Evolutionary conservation across 2,797 vertebrate genomes (phyloP).

Genomic region (Dallia pectoralis): DNA sequence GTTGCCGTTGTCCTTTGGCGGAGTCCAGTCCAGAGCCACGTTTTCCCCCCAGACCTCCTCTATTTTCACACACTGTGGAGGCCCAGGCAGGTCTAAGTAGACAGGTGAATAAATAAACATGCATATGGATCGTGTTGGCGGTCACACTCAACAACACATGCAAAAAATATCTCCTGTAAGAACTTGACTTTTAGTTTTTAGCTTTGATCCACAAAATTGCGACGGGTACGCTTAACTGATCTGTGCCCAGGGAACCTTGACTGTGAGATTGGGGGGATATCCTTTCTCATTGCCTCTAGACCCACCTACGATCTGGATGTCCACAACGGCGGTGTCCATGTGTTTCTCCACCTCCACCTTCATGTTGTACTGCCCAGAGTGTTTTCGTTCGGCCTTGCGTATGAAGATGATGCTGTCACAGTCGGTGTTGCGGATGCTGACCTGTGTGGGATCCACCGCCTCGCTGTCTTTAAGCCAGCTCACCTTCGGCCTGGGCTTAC

Average conservation of each 20-base stretch:
- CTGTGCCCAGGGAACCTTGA: background rate
- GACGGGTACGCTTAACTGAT: background rate
- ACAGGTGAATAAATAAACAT: background rate
- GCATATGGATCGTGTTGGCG: background rate
- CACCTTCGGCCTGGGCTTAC: conserved; percentile 92
- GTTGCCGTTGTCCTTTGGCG: conserved; percentile 92
- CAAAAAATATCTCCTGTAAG: background rate
- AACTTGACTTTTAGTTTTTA: background rate
- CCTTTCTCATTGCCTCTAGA: conserved; percentile 11
- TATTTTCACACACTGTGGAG: conserved; percentile 86
- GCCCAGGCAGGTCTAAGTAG: conserved; percentile 86
- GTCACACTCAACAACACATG: too few species aligned
- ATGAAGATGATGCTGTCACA: conserved; percentile 97
- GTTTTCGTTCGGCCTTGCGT: conserved; percentile 89
- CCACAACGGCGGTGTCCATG: conserved; percentile 82
- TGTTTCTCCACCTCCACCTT: conserved; percentile 91
- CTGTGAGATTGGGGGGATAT: background rate
- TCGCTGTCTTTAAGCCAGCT: conserved; percentile 88
- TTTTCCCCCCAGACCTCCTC: conserved; percentile 96
- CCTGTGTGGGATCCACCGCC: conserved; percentile 82
- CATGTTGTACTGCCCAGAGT: conserved; percentile 95
- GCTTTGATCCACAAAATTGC: background rate
- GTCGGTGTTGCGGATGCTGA: conserved; percentile 95
- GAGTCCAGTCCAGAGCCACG: conserved; percentile 91
- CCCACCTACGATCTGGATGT: conserved; percentile 95